Evolutionary conservation across 2,888 invertebrate genomes (phyloP), one percentile per base, ranked within the genome.

Genomic region (Drepana falcataria): DNA sequence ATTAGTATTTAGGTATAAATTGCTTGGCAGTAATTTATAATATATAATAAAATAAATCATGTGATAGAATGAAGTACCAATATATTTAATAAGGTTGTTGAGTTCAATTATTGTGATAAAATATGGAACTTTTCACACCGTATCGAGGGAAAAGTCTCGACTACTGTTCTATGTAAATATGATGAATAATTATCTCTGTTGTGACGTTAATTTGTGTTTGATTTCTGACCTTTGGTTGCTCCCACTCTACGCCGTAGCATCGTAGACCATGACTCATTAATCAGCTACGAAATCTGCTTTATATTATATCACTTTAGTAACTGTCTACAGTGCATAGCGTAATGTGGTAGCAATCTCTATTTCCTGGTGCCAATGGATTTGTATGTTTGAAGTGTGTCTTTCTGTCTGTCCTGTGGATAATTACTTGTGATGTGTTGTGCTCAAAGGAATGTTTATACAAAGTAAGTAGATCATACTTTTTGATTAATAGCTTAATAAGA

Each of bases 151-250:
- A 51, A 40, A 53, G 33, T 48, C 33, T 37, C 48, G 37, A 47
- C 68, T 72, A 66, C 64, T 71, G 70, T 79, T 79, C 61, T 77
- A 79, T 86, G 85, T 87, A 84, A 82, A 87, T 87, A 86, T 81
- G 72, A 81, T 79, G 79, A 85, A 87, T 84, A 83, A 82, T 84
- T 82, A 79, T 77, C 76, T 81, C 79, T 85, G 74, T 80, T 81
- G 81, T 81, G 83, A 76, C 71, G 81, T 83, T 82, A 49, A 74
- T 79, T 66, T 65, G 77, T 80, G 77, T 83, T 83, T 84, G 66
- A 82, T 83, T 83, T 83, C 64, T 61, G 55, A 68, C 57, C 49
- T 56, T 64, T 56, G 21, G 21, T 21, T 21, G 51, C 53, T 60
- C 21, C 37, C 40, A 52, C 48, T 21, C 53, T 56, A 54, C 54